phyloP scores from a whole-genome alignment of 2,113 vertebrate species.

The Elephantulus edwardii region DNA sequence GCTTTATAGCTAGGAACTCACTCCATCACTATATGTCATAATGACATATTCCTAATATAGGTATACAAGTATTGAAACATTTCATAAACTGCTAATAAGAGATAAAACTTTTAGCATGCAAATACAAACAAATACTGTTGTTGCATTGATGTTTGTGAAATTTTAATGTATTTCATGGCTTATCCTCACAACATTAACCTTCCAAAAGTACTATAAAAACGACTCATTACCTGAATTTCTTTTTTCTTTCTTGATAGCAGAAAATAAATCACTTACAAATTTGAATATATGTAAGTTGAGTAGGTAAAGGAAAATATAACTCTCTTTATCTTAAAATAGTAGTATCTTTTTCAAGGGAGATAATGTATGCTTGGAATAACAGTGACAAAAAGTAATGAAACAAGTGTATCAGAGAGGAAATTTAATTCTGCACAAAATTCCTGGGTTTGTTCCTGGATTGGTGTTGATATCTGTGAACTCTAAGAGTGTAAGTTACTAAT shows the following conservation, averaged over 20 bases:
- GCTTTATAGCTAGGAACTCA: fast-evolving
- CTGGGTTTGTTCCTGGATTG: neutral
- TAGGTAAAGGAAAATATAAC: neutral
- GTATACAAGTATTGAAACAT: neutral
- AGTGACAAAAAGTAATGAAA: neutral
- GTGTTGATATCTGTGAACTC: fast-evolving
- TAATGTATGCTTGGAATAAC: neutral
- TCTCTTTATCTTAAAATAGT: neutral
- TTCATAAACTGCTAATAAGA: neutral
- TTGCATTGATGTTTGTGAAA: neutral
- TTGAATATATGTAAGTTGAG: neutral
- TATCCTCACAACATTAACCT: neutral
- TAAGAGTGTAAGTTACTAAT: neutral
- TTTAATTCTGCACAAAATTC: neutral
- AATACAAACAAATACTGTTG: no score
- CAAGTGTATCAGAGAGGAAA: neutral
- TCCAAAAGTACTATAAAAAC: neutral
- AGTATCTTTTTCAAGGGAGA: neutral
- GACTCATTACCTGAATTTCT: neutral
- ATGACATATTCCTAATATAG: neutral
- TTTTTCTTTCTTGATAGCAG: neutral
- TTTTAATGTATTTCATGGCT: neutral
- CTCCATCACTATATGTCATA: fast-evolving
- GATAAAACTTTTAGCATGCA: neutral
- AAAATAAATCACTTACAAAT: neutral